Evolutionary conservation across 2,888 invertebrate species (phyloP), one percentile per base, ranked within the genome.

Genomic region (Apodemia duryi): DNA sequence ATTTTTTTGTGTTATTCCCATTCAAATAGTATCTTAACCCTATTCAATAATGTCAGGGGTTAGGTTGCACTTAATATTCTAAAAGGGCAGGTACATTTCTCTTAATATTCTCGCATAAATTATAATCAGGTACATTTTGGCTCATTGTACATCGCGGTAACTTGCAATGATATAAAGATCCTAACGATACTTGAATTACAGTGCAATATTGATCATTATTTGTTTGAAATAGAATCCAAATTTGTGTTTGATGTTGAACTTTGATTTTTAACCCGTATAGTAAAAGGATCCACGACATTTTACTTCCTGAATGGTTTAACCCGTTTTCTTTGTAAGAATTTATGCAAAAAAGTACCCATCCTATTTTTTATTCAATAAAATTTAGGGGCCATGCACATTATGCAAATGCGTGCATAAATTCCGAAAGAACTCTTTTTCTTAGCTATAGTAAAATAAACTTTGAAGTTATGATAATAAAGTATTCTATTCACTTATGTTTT

Each of bases 291-390:
- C 81, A 80, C 85, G 86, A 85, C 86, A 79, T 86, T 87, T 81
- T 79, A 89, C 88, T 91, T 91, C 91, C 91, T 89, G 87, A 86
- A 88, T 84, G 83, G 82, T 82, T 88, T 88, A 91, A 91, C 91
- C 91, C 91, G 91, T 91, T 92, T 89, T 91, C 85, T 91, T 91
- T 91, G 91, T 89, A 83, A 82, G 86, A 91, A 88, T 90, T 89
- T 92, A 92, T 92, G 92, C 92, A 92, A 92, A 92, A 91, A 92
- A 89, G 88, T 91, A 92, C 92, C 92, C 92, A 92, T 92, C 92
- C 92, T 92, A 92, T 92, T 92, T 92, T 92, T 92, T 88, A 88
- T 88, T 91, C 86, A 92, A 91, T 91, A 87, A 88, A 88, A 87
- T 88, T 90, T 90, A 88, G 90, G 92, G 91, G 87, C 86, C 82